Conservation (phyloP, 2,888 invertebrate genomes). For the Lepidocyrtinus sp. region DNA sequence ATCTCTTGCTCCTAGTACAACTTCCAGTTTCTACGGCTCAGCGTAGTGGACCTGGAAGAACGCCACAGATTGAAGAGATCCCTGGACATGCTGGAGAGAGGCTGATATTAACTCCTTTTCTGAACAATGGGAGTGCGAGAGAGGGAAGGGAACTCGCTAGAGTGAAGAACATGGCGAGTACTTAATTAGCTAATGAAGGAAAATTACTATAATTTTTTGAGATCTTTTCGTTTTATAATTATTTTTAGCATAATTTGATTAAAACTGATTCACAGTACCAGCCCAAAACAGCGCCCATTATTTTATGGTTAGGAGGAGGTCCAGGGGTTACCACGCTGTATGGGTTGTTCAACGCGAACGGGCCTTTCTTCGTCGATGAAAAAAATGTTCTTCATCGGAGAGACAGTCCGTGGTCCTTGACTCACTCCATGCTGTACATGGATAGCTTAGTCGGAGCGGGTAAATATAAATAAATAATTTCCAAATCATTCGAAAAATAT, state of each 20-base stretch:
- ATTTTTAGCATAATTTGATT: too few species aligned
- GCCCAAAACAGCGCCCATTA: constrained; percentile 77
- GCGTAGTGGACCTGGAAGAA: constrained; percentile 29
- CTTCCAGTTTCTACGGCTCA: constrained; percentile 31
- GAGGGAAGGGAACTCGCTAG: constrained; percentile 68
- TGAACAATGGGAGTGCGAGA: constrained; percentile 81
- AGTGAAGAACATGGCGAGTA: constrained; percentile 71
- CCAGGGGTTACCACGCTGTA: constrained; percentile 76
- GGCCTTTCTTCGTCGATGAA: constrained; percentile 75
- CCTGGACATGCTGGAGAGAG: constrained; percentile 76
- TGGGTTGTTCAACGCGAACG: constrained; percentile 77
- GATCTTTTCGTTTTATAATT: too few species aligned
- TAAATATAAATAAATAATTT: constrained; percentile 47
- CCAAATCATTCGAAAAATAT: background rate
- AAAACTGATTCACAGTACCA: constrained; percentile 44
- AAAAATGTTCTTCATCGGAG: constrained; percentile 75
- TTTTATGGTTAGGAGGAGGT: constrained; percentile 88
- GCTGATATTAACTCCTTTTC: constrained; percentile 83
- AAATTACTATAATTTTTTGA: too few species aligned
- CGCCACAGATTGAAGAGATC: constrained; percentile 38
- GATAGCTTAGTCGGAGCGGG: constrained; percentile 92
- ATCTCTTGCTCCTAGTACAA: background rate
- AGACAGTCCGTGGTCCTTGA: constrained; percentile 84
- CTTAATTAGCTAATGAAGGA: too few species aligned
- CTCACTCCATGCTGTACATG: constrained; percentile 87